phyloP scores from a whole-genome alignment of 2,888 invertebrate genomes.

The Cantharis rustica region DNA sequence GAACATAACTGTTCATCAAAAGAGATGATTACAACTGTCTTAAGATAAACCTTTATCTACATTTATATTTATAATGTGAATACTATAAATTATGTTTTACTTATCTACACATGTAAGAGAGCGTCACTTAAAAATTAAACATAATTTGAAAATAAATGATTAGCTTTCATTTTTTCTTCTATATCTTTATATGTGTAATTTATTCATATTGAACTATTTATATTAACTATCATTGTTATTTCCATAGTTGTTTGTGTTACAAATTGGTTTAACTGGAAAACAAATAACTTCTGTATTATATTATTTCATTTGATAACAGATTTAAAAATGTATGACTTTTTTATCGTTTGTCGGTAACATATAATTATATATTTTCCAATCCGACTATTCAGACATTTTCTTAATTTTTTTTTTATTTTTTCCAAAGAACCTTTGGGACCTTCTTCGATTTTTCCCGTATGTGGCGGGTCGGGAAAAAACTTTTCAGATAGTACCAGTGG shows the following conservation, averaged over 20 bases:
- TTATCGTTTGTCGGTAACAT: neutral
- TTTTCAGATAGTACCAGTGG: neutral
- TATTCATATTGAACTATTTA: neutral
- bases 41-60: constrained; percentile 1
- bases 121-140: neutral
- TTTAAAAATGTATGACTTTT: neutral
- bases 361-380: neutral
- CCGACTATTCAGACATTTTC: neutral
- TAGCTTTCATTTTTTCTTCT: neutral
- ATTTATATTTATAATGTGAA: neutral
- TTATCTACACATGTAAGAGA: neutral
- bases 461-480: neutral
- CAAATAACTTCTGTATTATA: neutral
- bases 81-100: neutral
- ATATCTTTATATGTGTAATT: neutral
- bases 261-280: neutral
- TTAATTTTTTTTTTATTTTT: neutral
- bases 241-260: neutral
- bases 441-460: neutral
- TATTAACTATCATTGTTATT: neutral
- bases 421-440: fast-evolving
- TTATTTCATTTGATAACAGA: neutral
- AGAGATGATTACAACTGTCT: neutral
- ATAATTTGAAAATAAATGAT: neutral
- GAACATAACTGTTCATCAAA: constrained; percentile 3